Conservation (phyloP, 2,113 vertebrate species). For the Edolisoma coerulescens region DNA sequence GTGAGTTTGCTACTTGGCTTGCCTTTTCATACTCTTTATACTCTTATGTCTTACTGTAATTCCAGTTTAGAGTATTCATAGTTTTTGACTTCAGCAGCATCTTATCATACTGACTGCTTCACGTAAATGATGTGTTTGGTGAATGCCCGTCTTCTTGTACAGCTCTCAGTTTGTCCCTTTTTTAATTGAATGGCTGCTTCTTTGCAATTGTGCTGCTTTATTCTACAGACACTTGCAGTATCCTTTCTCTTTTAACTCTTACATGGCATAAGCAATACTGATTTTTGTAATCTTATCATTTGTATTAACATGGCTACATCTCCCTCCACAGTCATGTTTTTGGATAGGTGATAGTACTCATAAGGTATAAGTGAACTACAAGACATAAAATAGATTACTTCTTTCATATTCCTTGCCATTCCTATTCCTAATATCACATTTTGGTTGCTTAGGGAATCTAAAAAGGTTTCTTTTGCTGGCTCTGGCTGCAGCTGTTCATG, state of each 20-base stretch:
- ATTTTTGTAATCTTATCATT: not conserved
- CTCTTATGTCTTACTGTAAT: not conserved
- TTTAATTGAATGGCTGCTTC: not conserved
- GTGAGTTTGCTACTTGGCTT: not conserved
- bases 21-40: not conserved
- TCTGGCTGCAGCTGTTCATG: not conserved
- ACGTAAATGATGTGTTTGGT: not conserved
- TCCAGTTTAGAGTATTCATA: not conserved
- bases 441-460: not conserved
- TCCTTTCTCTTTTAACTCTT: not conserved
- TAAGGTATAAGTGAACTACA: not conserved
- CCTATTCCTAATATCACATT: not conserved
- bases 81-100: not conserved
- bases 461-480: not conserved
- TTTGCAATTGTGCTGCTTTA: not conserved
- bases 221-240: not conserved
- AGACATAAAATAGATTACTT: not conserved
- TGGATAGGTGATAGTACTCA: not conserved
- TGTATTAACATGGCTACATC: not conserved
- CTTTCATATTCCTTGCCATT: not conserved
- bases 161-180: not conserved
- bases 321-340: not conserved
- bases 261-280: accelerated
- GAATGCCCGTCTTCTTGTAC: not conserved
- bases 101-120: not conserved